Base-by-base conservation (phyloP, 1,140 invertebrate species). In the Probaryconus sp. region DNA sequence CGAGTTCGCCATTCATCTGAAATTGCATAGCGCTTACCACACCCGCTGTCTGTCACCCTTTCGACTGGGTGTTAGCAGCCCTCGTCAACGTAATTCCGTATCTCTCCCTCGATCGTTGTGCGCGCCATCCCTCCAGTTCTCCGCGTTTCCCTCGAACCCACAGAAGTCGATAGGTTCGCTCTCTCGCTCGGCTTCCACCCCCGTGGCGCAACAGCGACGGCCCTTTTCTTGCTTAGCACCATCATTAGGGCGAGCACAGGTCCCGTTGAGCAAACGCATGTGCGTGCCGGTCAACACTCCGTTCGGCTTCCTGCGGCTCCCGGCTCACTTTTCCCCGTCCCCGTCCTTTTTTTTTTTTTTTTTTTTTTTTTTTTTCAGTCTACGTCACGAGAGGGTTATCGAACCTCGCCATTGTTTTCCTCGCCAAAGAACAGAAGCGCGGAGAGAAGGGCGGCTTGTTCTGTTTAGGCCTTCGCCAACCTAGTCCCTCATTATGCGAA, bases 1-100 rank as follows among this genome's bases (percentile, higher is more conserved):
- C 81, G 75, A 67, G 47, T 74, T 77, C 60, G 73, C 80, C 79
- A 81, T 85, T 83, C 82, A 81, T 86, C 81, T 83, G 76, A 87
- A 85, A 86, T 86, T 83, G 85, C 81, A 83, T 80, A 79, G 77
- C 79, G 79, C 75, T 81, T 80, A 77, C 63, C 77, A 56, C 73
- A 70, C 50, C 43, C 70, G 48, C 69, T 64, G n/a, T n/a, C n/a
- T n/a, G 67, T 74, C 67, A 51, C 42, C 60, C 69, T 61, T 73
- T 73, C 61, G 60, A 10, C 31, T 13, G 31, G 50, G 68, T 63
- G 69, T 73, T 68, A 69, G 58, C 76, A 69, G 48, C 63, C 56
- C 67, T 74, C 53, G 51, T 69, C 58, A 53, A 35, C 67, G 35
- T 71, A 69, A 76, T 73, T 76, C 77, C 53, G 26, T 76, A 73